Evolutionary conservation across 2,113 vertebrate species (phyloP).

Genomic region (Xyliphius kryptos): DNA sequence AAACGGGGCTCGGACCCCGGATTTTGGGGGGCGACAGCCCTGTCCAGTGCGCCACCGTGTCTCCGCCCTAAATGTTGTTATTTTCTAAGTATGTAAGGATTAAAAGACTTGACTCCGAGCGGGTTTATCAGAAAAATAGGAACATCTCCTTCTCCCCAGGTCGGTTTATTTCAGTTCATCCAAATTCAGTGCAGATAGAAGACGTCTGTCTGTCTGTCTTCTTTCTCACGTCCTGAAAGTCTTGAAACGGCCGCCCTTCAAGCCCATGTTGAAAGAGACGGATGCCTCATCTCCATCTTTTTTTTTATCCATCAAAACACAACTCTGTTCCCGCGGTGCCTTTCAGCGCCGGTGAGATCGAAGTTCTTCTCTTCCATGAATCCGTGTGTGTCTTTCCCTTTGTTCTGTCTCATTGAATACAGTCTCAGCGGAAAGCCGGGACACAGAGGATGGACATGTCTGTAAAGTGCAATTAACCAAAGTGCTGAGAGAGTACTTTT

Average conservation of each 20-base stretch:
- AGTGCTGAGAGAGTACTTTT: slow-evolving; percentile 45
- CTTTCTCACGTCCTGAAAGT: neutral
- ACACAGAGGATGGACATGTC: slow-evolving; percentile 47
- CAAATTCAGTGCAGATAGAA: neutral
- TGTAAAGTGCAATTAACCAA: slow-evolving; percentile 61
- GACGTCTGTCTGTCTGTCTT: neutral
- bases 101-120: neutral
- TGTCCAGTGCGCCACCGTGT: too few relatives aligned
- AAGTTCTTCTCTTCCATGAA: slow-evolving; percentile 44
- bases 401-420: slow-evolving; percentile 51
- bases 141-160: too few relatives aligned
- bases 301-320: slow-evolving; percentile 55
- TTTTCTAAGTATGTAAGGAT: neutral
- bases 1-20: too few relatives aligned
- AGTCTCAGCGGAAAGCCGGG: slow-evolving; percentile 48
- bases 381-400: slow-evolving; percentile 51
- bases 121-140: too few relatives aligned
- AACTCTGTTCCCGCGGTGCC: slow-evolving; percentile 38
- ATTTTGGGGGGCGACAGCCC: too few relatives aligned
- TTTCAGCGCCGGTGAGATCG: slow-evolving; percentile 38
- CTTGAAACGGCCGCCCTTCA: slow-evolving; percentile 43
- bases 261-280: slow-evolving; percentile 44
- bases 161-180: neutral
- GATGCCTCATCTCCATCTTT: slow-evolving; percentile 45
- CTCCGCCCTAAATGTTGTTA: too few relatives aligned